Evolutionary conservation across 2,888 invertebrate species (phyloP), one percentile per base, ranked within the genome.

Genomic region (Xestobium rufovillosum): DNA sequence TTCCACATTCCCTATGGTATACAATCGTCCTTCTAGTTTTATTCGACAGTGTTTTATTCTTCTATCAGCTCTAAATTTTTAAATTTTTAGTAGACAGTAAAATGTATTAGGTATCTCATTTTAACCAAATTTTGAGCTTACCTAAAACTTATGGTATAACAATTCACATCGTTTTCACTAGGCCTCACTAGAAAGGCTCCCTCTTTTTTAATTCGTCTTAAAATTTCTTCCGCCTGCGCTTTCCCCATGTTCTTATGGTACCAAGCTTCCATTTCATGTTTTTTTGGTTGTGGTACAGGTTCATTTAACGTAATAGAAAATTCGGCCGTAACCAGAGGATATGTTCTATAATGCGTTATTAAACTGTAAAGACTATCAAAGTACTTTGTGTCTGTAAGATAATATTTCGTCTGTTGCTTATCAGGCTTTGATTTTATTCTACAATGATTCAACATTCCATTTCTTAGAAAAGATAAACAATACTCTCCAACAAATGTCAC

Each of bases 21-120:
- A 96, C 9, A 94, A 66, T 0, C 94, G 75, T 1, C 94, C 95
- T 57, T 96, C 95, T 32, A 87, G 75, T 65, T 89, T 88, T 43
- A 98, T 88, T 32, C 94, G 79, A 63, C 96, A 98, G 63, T 98
- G 97, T 64, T 97, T 97, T 45, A 96, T 94, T 65, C 91, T 88
- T 34, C 83, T 86, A 53, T 91, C 91, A 2, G 88, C 86, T 57
- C 92, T 90, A 61, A 32, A 70, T 65, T 36, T 45, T 44, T 38
- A 47, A 47, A 48, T 43, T 41, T 48, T 37, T 16, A 4, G 12
- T n/a, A 31, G 6, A 16, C 4, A 16, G 13, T 10, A 9, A 11
- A 36, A 6, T 13, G 8, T 19, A 31, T 19, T 4, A 14, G 8
- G 31, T 30, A 42, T 9, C 27, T 30, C 26, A 38, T 19, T 4